Evolutionary conservation across 1,140 invertebrate species (phyloP).

Genomic region (Colletes gigas): DNA sequence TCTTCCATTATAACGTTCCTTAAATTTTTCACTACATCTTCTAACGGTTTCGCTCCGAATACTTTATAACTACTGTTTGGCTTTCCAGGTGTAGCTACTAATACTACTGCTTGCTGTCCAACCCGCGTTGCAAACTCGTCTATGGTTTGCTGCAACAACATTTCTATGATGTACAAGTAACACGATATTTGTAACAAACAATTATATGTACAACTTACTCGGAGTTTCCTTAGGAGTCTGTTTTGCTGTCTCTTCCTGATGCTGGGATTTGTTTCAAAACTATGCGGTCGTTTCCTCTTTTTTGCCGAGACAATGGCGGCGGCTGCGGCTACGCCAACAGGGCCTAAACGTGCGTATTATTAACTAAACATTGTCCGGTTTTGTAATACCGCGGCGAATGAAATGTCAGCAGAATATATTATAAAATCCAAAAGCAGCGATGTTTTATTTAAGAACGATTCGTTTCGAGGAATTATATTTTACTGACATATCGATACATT

Average conservation of each 20-base stretch:
- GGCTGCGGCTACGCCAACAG: conserved; percentile 97
- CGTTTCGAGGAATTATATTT: conserved; percentile 8
- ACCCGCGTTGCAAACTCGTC: conserved; percentile 98
- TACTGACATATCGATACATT: conserved; percentile 39
- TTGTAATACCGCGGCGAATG: conserved; percentile 4
- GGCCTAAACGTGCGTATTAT: conserved; percentile 83
- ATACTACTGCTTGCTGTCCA: conserved; percentile 97
- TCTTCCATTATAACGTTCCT: conserved; percentile 96
- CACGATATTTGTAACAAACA: not conserved
- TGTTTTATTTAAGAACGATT: not conserved
- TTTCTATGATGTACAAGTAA: not conserved
- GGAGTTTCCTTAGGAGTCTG: conserved; percentile 92
- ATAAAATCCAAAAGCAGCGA: not conserved
- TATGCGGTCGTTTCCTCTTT: conserved; percentile 96
- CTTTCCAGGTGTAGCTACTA: conserved; percentile 98
- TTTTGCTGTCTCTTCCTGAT: conserved; percentile 98
- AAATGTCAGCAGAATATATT: conserved; percentile 48
- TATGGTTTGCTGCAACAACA: conserved; percentile 91
- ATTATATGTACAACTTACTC: conserved; percentile 82
- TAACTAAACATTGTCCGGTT: conserved; percentile 36
- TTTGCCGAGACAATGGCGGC: conserved; percentile 98
- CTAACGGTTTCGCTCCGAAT: conserved; percentile 97
- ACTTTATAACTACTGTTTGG: conserved; percentile 97
- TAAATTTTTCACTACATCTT: conserved; percentile 96
- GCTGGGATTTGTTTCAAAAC: conserved; percentile 98